Evolutionary conservation across 2,113 vertebrate species (phyloP).

Genomic region (Butastur rufipennis): DNA sequence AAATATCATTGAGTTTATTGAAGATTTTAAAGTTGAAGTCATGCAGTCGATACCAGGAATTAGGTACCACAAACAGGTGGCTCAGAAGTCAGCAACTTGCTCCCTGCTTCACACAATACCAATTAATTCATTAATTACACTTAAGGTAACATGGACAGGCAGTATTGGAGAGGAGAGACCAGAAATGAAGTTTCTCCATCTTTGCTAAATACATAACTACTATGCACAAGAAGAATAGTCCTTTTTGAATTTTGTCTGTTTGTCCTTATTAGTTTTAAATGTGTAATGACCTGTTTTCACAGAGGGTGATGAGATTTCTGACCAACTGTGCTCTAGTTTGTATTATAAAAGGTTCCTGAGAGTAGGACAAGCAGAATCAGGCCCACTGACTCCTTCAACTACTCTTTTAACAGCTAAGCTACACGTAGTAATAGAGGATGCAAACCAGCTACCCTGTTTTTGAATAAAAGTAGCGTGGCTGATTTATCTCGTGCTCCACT

Average conservation of each 20-base stretch:
- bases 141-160: not conserved
- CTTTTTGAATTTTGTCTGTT: not conserved
- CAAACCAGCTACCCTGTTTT: not conserved
- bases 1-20: not conserved
- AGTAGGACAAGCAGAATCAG: not conserved
- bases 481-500: not conserved
- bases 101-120: not conserved
- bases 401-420: not conserved
- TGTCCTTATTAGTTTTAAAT: not conserved
- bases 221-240: not conserved
- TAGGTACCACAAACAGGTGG: not conserved
- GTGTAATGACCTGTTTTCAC: not conserved
- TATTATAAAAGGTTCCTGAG: not conserved
- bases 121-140: not conserved
- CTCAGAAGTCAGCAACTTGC: not conserved
- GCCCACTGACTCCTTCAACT: not conserved
- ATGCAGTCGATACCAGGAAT: not conserved
- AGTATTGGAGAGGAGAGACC: not conserved
- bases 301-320: not conserved
- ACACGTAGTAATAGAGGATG: not conserved
- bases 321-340: not conserved
- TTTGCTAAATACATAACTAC: not conserved
- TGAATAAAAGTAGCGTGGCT: fast-evolving
- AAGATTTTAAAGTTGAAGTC: not conserved
- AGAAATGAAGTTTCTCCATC: not conserved